Evolutionary conservation across 2,113 vertebrate species (phyloP).

Genomic region (Bubo blakistoni): DNA sequence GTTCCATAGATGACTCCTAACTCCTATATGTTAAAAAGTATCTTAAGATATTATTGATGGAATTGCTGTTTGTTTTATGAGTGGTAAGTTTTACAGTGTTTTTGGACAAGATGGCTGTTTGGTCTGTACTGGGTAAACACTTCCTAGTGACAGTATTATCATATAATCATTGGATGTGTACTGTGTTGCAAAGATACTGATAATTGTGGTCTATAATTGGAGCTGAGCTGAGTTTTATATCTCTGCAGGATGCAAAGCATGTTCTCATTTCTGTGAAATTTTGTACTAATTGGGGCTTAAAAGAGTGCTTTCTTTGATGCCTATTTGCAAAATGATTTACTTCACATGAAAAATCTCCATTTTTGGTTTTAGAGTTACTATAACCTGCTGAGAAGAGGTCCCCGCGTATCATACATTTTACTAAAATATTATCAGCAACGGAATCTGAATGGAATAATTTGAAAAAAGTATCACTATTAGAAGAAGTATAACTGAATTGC

Average conservation of each 20-base stretch:
- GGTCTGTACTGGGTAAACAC: neutral
- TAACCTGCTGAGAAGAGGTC: neutral
- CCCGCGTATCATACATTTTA: neutral
- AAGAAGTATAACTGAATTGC: conserved; percentile 19
- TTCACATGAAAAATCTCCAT: neutral
- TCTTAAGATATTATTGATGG: neutral
- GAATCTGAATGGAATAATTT: conserved; percentile 24
- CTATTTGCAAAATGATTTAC: neutral
- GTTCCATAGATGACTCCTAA: neutral
- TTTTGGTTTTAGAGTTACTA: neutral
- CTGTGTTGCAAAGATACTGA: neutral
- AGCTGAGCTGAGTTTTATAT: conserved; percentile 9
- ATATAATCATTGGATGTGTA: neutral
- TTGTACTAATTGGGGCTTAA: conserved; percentile 16
- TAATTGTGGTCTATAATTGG: neutral
- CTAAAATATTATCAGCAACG: neutral
- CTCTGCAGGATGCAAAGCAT: conserved; percentile 42
- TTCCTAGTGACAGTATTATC: neutral
- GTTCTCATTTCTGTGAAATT: conserved; percentile 1
- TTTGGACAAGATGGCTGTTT: neutral
- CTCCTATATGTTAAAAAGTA: neutral
- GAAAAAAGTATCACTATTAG: conserved; percentile 29
- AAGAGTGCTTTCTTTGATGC: neutral
- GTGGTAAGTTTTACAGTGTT: neutral
- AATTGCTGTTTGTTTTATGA: neutral